phyloP scores from a whole-genome alignment of 2,113 vertebrate species.

The Meles meles region DNA sequence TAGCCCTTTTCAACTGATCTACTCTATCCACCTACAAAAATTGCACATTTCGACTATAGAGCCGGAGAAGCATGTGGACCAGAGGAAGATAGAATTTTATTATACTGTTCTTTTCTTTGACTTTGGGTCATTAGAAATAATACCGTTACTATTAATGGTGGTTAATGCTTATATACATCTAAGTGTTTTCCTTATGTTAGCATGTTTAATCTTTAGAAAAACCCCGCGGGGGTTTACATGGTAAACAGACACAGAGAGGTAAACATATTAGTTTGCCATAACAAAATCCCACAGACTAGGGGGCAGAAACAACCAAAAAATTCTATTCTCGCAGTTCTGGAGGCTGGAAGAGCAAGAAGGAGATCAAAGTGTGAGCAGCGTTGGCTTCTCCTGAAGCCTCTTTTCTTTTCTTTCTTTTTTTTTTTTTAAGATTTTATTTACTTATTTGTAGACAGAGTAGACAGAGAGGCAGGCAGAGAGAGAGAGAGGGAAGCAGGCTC shows the following conservation, averaged over 20 bases:
- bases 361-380: neutral
- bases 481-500: too few species aligned
- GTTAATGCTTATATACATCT: neutral
- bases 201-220: neutral
- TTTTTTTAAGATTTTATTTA: too few species aligned
- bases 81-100: neutral
- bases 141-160: neutral
- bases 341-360: neutral
- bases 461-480: too few species aligned
- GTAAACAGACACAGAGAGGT: neutral
- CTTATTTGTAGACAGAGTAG: too few species aligned
- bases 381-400: neutral
- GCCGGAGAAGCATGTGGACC: neutral
- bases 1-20: conserved; percentile 25
- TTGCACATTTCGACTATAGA: neutral
- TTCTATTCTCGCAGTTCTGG: neutral
- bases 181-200: neutral
- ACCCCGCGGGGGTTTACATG: neutral
- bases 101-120: neutral
- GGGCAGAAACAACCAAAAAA: neutral
- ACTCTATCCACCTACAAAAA: neutral
- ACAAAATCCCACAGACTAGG: neutral
- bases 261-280: neutral
- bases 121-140: neutral
- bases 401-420: too few species aligned